phyloP scores from a whole-genome alignment of 64 coral and sea anemone species.

The Montipora capricornis region DNA sequence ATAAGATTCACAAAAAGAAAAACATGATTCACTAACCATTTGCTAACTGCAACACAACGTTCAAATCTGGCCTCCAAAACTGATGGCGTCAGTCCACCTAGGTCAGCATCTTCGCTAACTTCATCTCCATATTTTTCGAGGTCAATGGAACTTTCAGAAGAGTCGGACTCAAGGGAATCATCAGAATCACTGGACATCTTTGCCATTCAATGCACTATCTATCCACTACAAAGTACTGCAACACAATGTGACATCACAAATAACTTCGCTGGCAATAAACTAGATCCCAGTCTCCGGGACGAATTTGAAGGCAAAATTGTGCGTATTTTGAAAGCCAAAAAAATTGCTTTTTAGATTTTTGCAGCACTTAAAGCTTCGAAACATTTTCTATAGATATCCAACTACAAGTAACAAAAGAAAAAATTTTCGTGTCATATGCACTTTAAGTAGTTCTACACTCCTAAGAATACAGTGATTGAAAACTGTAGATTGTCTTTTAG shows the following conservation, averaged over 20 bases:
- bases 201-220: background rate
- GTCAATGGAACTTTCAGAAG: background rate
- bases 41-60: slow-evolving; percentile 10
- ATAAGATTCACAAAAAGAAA: background rate
- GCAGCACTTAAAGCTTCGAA: background rate
- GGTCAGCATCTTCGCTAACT: slow-evolving; percentile 8
- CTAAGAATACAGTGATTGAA: too few relatives aligned
- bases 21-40: slow-evolving; percentile 6
- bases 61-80: slow-evolving; percentile 40
- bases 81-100: slow-evolving; percentile 10
- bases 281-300: background rate
- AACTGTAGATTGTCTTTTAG: too few relatives aligned
- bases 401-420: too few relatives aligned
- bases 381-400: too few relatives aligned
- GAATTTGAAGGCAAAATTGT: background rate
- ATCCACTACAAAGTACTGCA: too few relatives aligned
- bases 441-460: too few relatives aligned
- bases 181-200: background rate
- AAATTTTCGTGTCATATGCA: too few relatives aligned
- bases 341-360: background rate
- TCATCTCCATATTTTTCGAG: slow-evolving; percentile 16
- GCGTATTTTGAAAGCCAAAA: slow-evolving; percentile 20
- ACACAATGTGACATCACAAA: background rate
- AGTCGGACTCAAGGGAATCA: background rate
- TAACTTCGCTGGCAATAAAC: background rate